Base-by-base conservation (phyloP, 2,113 vertebrate species). In the Protomyctophum bolini region DNA sequence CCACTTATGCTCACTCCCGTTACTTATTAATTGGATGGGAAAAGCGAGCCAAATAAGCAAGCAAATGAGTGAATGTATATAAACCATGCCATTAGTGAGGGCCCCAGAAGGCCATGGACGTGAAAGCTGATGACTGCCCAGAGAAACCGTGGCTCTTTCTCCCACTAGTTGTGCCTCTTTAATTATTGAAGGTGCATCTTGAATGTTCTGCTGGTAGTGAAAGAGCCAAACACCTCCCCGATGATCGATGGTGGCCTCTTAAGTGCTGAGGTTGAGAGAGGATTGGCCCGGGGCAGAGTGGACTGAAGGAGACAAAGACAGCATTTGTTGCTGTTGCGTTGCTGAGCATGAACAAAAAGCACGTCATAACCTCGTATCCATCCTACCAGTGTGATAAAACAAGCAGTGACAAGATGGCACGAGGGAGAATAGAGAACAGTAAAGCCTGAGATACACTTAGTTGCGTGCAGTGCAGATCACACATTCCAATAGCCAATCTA, bases 171-270 rank as follows among this genome's bases (percentile, higher is more conserved):
- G 50, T 62, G 68, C 56, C 48, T 56, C 52, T 69, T 83, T 2
- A 73, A 80, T 81, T 68, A 79, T 76, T 87, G 14, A 84, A 70
- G 48, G 49, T 7, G 3, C 55, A 52, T 61, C 14, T 59, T 58
- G 63, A 74, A 71, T 21, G 56, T 57, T 79, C 46, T 41, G 52
- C 10, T 58, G 41, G 46, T 12, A 12, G 58, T 49, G 57, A 45
- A 62, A 50, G 10, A n/a, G 55, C 58, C 3, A 5, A 64, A 66
- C 47, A 59, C 28, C 12, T 48, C 47, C 15, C 58, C 71, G 66
- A 68, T 69, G 46, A 63, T 62, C 60, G 47, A 29, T 58, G 51
- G 48, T 75, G 41, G 66, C 55, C 64, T 48, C 21, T 21, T 21
- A 61, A 33, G 51, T 12, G 8, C 15, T 41, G 54, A 71, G 58